Conservation (phyloP, 37 sponge, comb jelly and placozoan genomes). For the Mnemiopsis leidyi region DNA sequence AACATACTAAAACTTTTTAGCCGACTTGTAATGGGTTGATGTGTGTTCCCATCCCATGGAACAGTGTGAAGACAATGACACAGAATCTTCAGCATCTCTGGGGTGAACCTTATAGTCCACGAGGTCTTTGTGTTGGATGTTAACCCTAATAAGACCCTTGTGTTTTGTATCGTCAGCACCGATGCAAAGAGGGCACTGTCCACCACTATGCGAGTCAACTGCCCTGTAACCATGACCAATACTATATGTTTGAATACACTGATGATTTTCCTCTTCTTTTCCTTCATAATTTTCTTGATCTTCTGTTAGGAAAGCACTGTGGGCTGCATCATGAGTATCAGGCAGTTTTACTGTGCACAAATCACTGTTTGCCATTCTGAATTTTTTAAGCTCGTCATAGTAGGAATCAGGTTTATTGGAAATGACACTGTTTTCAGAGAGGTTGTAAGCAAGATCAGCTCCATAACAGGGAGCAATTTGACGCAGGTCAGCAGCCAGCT, state of each 20-base stretch:
- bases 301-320: not conserved
- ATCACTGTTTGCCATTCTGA: slow-evolving; percentile 30
- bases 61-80: slow-evolving; percentile 28
- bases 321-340: not conserved
- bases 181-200: slow-evolving; percentile 32
- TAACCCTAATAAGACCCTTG: slow-evolving; percentile 47
- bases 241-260: slow-evolving; percentile 49
- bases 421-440: slow-evolving; percentile 1
- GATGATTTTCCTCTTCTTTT: not conserved
- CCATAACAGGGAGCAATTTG: slow-evolving; percentile 5
- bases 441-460: not conserved
- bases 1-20: no score
- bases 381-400: not conserved
- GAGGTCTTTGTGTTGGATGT: not conserved
- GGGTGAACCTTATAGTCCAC: slow-evolving; percentile 56
- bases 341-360: slow-evolving; percentile 25
- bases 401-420: slow-evolving; percentile 31
- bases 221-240: slow-evolving; percentile 2
- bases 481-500: slow-evolving; percentile 54
- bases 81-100: not conserved
- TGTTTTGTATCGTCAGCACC: slow-evolving; percentile 47
- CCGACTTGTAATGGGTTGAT: not conserved
- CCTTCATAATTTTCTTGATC: not conserved
- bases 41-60: not conserved
- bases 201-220: slow-evolving; percentile 12